These are phyloP conservation scores for Microcebus tavaratra DNA, from an alignment of 2,113 vertebrate species.

Conservation along the genomic window DNA sequence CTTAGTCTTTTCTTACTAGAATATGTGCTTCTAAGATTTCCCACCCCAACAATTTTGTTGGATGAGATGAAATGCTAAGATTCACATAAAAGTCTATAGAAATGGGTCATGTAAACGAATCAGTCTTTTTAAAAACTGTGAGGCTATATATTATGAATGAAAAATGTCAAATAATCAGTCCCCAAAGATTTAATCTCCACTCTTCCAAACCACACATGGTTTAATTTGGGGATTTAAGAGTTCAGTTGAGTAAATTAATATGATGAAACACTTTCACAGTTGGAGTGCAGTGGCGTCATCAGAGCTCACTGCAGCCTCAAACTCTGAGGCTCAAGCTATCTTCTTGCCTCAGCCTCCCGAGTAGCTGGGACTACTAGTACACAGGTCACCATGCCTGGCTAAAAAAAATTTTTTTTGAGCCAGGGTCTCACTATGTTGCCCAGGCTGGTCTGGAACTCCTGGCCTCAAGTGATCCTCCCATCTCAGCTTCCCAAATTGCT, in stretches of 20 bases:
- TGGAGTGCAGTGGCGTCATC: too few relatives aligned
- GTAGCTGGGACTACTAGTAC: too few relatives aligned
- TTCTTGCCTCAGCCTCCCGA: too few relatives aligned
- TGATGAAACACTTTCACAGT: not conserved
- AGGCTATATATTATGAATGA: not conserved
- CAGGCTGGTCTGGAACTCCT: too few relatives aligned
- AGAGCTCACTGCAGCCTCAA: too few relatives aligned
- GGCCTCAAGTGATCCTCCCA: too few relatives aligned
- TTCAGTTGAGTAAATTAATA: not conserved
- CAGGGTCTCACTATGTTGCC: too few relatives aligned
- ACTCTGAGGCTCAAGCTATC: too few relatives aligned
- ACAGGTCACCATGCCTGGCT: too few relatives aligned
- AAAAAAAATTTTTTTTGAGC: too few relatives aligned
- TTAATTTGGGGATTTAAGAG: constrained; percentile 52
- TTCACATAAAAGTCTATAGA: not conserved
- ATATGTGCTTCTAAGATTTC: not conserved
- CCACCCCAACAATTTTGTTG: not conserved
- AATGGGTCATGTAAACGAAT: not conserved
- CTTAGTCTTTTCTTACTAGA: not conserved
- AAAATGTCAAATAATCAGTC: not conserved
- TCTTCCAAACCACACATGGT: not conserved
- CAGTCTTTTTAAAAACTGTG: not conserved
- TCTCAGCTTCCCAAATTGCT: too few relatives aligned
- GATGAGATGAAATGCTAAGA: not conserved
- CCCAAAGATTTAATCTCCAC: not conserved